Base-by-base conservation (phyloP, 92 coral and sea anemone species). In the Diadumene lineata region DNA sequence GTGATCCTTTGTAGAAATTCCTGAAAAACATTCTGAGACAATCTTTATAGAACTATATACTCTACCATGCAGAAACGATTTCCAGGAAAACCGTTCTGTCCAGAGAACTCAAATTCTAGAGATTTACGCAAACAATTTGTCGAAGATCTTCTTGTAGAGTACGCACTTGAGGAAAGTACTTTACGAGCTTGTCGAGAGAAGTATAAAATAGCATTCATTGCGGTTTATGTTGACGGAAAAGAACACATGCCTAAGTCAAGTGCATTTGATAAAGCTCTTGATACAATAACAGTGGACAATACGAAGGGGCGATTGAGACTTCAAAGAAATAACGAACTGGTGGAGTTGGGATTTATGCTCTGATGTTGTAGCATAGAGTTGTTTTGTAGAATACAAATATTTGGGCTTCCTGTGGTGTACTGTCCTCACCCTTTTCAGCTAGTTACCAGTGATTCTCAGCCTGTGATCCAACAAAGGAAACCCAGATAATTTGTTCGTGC, bases 61-160 rank as follows among this genome's bases (percentile, higher is more conserved):
- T n/a, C 48, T 38, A 38, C 48, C 6, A 38, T 38, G 48, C 48
- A 38, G 48, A 38, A 53, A 53, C 3, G 60, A 6, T 15, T 21
- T 53, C 60, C 60, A 53, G 19, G 19, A 53, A 4, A 53, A 9
- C n/a, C 19, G 13, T 13, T 38, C 48, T 6, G 48, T 13, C 13
- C 48, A 38, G 48, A 38, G 48, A 38, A 6, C 48, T 13, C 21
- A 16, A 53, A 53, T 53, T 53, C 60, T 21, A 53, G 60, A 53
- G 24, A 53, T 9, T 53, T 21, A 21, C 18, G 75, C 7, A 70
- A 70, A 51, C 13, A 9, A 15, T 51, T 70, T 50, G 75, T 70
- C 11, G 34, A 70, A 53, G 38, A 70, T 27, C 50, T 70, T 8
- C 75, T 70, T 11, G 19, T 50, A 51, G 64, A 70, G 46, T 70